phyloP scores from a whole-genome alignment of 2,113 vertebrate species.

The Tringa solitaria region DNA sequence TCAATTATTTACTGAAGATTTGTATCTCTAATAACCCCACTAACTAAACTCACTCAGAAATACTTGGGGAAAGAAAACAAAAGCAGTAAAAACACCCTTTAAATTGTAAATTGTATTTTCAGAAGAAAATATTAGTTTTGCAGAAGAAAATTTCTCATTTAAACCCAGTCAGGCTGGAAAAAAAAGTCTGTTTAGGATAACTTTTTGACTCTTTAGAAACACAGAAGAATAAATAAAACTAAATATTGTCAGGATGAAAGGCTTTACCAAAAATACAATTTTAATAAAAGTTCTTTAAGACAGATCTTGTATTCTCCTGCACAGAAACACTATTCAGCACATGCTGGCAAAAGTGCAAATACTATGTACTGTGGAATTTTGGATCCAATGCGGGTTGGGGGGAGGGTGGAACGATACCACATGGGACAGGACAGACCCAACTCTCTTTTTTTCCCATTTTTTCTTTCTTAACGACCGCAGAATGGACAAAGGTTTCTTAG shows the following conservation, averaged over 20 bases:
- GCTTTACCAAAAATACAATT: not conserved
- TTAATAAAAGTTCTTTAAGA: not conserved
- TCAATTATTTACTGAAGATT: not conserved
- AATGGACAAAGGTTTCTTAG: constrained; percentile 27
- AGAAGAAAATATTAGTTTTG: not conserved
- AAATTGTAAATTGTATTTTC: not conserved
- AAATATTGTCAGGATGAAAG: not conserved
- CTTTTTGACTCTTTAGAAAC: not conserved
- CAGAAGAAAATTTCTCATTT: not conserved
- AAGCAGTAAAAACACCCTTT: not conserved
- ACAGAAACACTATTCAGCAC: constrained; percentile 39
- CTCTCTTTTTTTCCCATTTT: not conserved
- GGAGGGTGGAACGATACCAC: no score
- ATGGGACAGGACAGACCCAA: no score
- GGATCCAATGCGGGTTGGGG: not conserved
- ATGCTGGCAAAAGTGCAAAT: constrained; percentile 8
- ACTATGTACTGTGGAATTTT: not conserved
- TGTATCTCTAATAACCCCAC: not conserved
- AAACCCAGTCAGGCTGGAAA: not conserved
- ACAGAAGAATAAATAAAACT: not conserved
- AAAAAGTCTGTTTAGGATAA: not conserved
- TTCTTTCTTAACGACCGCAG: not conserved
- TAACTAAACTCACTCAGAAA: not conserved
- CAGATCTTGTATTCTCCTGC: not conserved
- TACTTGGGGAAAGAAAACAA: not conserved